Evolutionary conservation across 2,888 invertebrate species (phyloP), one percentile per base, ranked within the genome.

Genomic region (Stenichneumon culpator): DNA sequence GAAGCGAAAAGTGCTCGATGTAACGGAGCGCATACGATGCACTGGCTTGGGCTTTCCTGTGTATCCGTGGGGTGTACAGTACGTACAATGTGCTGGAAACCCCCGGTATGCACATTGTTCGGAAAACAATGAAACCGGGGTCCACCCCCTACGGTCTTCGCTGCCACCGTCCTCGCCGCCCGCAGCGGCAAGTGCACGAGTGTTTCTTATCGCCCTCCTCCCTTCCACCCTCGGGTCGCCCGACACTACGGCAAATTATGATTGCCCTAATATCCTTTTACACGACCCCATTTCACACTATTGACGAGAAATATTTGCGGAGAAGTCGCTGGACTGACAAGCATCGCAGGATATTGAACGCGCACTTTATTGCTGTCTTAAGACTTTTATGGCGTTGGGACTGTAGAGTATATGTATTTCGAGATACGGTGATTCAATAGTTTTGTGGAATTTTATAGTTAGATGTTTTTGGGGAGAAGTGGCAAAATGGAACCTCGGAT

Each of bases 101-200:
- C 87, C 85, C 88, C 87, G 87, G 85, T 87, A 86, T 88, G 86
- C 85, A 87, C 88, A 90, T 91, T 91, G 89, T 90, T 90, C 87
- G 67, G 67, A 86, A 90, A 91, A 91, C 90, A 90, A 90, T 89
- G 80, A 87, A 84, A 54, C 14, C 39, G 44, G 25, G 68, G 60
- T 0, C 32, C 11, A 19, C 52, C 52, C 5, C 68, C 60, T 52
- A 32, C 39, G 52, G 25, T 79, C 50, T 39, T 50, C 50, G 73
- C 25, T 28, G 47, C 80, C 54, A 6, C 54, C 22, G 36, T 63
- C 65, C 47, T n/a, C 28, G 32, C 16, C 60, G 28, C 50, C 28
- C 47, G 19, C 73, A 63, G 32, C 39, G 22, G 87, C 90, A 88
- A 90, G 90, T 90, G 90, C 88, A 90, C 90, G 89, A 86, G 73